Base-by-base conservation (phyloP, 2,113 vertebrate genomes). In the Apus apus region DNA sequence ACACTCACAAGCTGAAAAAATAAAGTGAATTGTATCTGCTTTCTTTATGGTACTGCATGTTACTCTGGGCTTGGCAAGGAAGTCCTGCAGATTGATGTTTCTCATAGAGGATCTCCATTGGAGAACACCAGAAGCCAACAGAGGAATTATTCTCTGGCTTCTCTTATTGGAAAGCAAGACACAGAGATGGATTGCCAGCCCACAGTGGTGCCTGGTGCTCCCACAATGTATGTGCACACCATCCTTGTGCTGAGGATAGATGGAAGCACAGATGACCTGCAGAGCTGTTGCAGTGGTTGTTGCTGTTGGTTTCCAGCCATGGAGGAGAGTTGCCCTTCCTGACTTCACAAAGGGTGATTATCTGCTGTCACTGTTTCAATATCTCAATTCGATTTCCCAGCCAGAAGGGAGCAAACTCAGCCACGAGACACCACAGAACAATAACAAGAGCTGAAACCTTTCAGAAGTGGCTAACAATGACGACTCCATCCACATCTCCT, bases 331-430 rank as follows among this genome's bases (percentile, higher is more conserved):
- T 91, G 85, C 78, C 87, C 85, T 93, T 95, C 87, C 7, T 58
- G 90, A 95, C 92, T 92, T 67, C 94, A 94, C 74, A 91, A 45
- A 43, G 71, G 91, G 79, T 85, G 93, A 96, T 97, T 96, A 97
- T 96, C 96, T 93, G 48, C 96, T 92, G 90, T 97, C 96, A 96
- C 92, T 76, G 67, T 83, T 97, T 97, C 95, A 93, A 62, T 96
- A 97, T 97, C 97, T 98, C 96, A 97, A 97, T 97, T 92, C 62
- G 6, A 26, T 73, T 75, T 85, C 94, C 95, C 72, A 66, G 96
- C 89, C 93, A 92, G 89, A 78, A 91, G 90, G 91, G 76, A 94
- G 58, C 88, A 85, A 66, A 5, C 74, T 75, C 81, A 83, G 70
- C 73, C 95, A 90, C 61, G 91, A 96, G 92, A 92, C 91, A 93